Percentiles rank a stretch among this genome's conserved stretches.
phyloP scores from a whole-genome alignment of 2,113 vertebrate genomes.

The Laterallus jamaicensis region DNA sequence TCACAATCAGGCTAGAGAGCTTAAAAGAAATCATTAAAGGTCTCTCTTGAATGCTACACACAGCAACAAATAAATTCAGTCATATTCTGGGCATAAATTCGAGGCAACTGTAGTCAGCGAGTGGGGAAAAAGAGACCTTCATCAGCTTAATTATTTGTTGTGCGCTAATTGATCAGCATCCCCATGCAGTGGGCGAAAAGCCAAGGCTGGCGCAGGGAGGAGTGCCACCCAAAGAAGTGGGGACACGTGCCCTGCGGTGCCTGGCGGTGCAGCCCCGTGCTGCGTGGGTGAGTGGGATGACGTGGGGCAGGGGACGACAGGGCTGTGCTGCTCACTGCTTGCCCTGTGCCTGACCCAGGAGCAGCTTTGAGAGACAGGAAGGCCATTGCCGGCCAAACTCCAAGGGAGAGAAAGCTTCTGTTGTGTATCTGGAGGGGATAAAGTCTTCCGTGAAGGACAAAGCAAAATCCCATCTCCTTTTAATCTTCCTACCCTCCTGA shows the following conservation, averaged over 20 bases:
- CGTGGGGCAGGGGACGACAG: background rate
- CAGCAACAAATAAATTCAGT: background rate
- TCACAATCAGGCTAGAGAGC: conserved; percentile 36
- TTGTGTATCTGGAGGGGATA: conserved; percentile 63
- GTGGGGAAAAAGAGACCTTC: background rate
- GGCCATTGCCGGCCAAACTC: conserved; percentile 20
- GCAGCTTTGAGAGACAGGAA: conserved; percentile 44
- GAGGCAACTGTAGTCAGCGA: conserved; percentile 3
- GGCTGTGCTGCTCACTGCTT: background rate
- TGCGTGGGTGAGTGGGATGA: background rate
- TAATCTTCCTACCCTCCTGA: conserved; percentile 66
- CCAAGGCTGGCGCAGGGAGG: background rate
- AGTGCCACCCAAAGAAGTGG: background rate
- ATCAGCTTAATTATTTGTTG: conserved; percentile 48
- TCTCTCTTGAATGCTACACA: conserved; percentile 27
- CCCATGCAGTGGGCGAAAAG: background rate
- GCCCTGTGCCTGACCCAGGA: conserved; percentile 29
- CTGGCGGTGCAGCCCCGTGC: background rate
- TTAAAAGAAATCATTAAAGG: conserved; percentile 62
- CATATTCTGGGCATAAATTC: conserved; percentile 39
- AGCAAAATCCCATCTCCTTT: conserved; percentile 64
- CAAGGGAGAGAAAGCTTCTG: conserved; percentile 57
- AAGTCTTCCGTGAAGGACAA: conserved; percentile 67
- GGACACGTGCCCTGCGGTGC: background rate
- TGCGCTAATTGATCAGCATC: background rate